A percentile compares a stretch with the other conserved stretches of the same genome.
These are phyloP conservation scores for Macaca fascicularis DNA, from an alignment of 2,113 vertebrate genomes.

Conservation along the genomic window T2T-MFA8v1.1 NC_088391.1:32119001-32119500, in stretches of 20 bases:
- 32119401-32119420: background rate
- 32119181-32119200: slow-evolving; percentile 67
- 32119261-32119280: background rate
- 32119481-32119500: background rate
- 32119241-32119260: slow-evolving; percentile 28
- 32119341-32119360: background rate
- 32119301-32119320: background rate
- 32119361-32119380: background rate
- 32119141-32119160: slow-evolving; percentile 79
- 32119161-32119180: slow-evolving; percentile 75
- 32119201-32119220: slow-evolving; percentile 67
- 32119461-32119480: background rate
- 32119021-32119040: slow-evolving; percentile 61
- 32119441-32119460: background rate
- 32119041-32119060: slow-evolving; percentile 63
- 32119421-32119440: background rate
- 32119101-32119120: slow-evolving; percentile 75
- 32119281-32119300: background rate
- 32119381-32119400: background rate
- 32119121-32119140: slow-evolving; percentile 60
- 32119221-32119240: slow-evolving; percentile 39
- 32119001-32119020: slow-evolving; percentile 44
- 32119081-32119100: slow-evolving; percentile 77
- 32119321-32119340: background rate
- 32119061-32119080: slow-evolving; percentile 64